Base-by-base conservation (phyloP, 2,797 vertebrate genomes). In the Sebastes trivittatus region DNA sequence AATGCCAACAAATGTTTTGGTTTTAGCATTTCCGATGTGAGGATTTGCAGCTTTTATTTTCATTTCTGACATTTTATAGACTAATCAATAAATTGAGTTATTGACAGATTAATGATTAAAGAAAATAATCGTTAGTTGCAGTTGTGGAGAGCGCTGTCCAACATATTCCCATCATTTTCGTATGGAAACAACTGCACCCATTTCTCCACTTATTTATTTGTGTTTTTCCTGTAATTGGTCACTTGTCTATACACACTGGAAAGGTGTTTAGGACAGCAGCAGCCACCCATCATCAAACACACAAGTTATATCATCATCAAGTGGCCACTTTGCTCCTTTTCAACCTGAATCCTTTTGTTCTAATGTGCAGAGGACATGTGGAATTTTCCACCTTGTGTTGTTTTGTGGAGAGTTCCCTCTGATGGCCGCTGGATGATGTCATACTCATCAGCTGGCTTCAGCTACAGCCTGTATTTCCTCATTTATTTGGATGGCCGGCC, bases 281-380 rank as follows among this genome's bases (percentile, higher is more conserved):
- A 74, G 65, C 34, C 20, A 46, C 54, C 18, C n/a, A 34, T 25
- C 20, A 59, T 60, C 42, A 73, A 66, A 68, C 62, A 71, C 34
- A 67, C 6, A 5, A 1, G 5, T 13, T 22, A 7, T n/a, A 9
- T 59, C 16, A 36, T 60, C 72, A 63, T 60, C 46, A 68, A 78
- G 52, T 65, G 30, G 66, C 60, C 63, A 75, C 79, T 77, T 79
- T 52, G 29, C 30, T 61, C 25, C 14, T 64, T 69, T 72, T 68
- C 56, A 30, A 4, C 61, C 32, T 59, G 63, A 75, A 67, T 68
- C 30, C 27, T 6, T 0, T 79, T 32, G 38, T 36, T 29, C 22
- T 49, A 11, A 78, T 9, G 11, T 65, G 20, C 25, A 60, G 56
- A 34, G 62, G 52, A 85, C 10, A 4, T 11, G 29, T 54, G 11